Percentiles rank a stretch among this genome's conserved stretches.
Conservation (phyloP, 2,113 vertebrate genomes). For the Lepus europaeus region DNA sequence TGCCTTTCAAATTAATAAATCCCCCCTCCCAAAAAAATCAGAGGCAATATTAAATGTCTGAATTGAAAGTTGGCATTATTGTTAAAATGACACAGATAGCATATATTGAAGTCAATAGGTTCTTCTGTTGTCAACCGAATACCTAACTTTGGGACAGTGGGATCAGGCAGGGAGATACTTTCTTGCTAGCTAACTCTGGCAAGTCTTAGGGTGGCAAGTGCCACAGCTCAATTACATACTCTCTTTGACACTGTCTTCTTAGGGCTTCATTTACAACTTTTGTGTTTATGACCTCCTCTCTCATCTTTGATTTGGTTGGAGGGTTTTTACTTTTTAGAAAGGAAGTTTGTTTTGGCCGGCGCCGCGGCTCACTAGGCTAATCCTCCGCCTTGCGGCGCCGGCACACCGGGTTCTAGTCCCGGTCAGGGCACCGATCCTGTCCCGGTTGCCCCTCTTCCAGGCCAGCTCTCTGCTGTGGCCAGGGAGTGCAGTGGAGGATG, state of each 20-base stretch:
- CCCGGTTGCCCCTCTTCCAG: too few species aligned
- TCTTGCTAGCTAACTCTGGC: neutral
- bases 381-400: too few species aligned
- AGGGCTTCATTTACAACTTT: neutral
- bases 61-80: constrained; percentile 36
- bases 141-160: neutral
- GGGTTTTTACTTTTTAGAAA: neutral
- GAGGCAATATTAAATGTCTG: neutral
- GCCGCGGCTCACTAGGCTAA: too few species aligned
- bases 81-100: neutral
- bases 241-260: constrained; percentile 20
- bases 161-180: neutral
- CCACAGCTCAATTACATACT: neutral
- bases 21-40: too few species aligned
- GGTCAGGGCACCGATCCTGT: too few species aligned
- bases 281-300: neutral
- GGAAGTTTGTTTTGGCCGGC: neutral
- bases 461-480: too few species aligned
- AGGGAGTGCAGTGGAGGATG: too few species aligned
- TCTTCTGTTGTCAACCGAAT: neutral
- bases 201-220: neutral
- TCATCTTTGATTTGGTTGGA: constrained; percentile 26
- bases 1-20: too few species aligned
- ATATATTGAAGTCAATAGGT: constrained; percentile 7
- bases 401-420: too few species aligned